Base-by-base conservation (phyloP, 2,113 vertebrate genomes). In the Struthio camelus region DNA sequence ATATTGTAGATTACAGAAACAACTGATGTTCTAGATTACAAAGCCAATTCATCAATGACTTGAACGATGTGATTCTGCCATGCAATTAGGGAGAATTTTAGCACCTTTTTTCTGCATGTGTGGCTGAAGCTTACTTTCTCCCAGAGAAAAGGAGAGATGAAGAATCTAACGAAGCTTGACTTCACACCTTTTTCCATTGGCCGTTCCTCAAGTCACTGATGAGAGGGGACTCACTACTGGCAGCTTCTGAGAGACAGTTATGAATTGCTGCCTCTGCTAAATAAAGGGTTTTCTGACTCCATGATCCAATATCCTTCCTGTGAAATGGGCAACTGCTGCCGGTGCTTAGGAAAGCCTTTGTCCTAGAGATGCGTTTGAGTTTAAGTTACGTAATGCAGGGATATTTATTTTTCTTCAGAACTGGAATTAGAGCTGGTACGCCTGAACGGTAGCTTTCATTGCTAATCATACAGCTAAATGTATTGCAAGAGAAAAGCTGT, bases 21-120 rank as follows among this genome's bases (percentile, higher is more conserved):
- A 32, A 8, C 42, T 56, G 13, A 3, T 13, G 0, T 1, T 17
- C 6, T 9, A 54, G 61, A 6, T 80, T 20, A 0, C 3, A 53
- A 59, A 59, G 22, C 28, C 10, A 20, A 1, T 24, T 72, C 23
- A 25, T 44, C 44, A 72, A 14, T 53, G 46, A 28, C 22, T 48
- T 28, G 18, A 38, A 25, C 12, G 18, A 8, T 3, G 40, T 76
- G 73, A 23, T 27, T 58, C 32, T 62, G 56, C 20, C 18, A n/a
- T 27, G 69, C 36, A 58, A 36, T 24, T 53, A 7, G 34, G 44
- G 61, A 86, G 72, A 50, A 19, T 65, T 56, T 6, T 44, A 76
- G 75, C 87, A 77, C 44, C 3, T 1, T 32, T 54, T 70, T 40
- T 36, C 62, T 65, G 36, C 62, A 24, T 40, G 16, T 65, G 36